Percentiles rank a stretch among this genome's conserved stretches.
These are phyloP conservation scores for Apamea crenata DNA, from an alignment of 2,888 invertebrate species.

Conservation along the genomic window DNA sequence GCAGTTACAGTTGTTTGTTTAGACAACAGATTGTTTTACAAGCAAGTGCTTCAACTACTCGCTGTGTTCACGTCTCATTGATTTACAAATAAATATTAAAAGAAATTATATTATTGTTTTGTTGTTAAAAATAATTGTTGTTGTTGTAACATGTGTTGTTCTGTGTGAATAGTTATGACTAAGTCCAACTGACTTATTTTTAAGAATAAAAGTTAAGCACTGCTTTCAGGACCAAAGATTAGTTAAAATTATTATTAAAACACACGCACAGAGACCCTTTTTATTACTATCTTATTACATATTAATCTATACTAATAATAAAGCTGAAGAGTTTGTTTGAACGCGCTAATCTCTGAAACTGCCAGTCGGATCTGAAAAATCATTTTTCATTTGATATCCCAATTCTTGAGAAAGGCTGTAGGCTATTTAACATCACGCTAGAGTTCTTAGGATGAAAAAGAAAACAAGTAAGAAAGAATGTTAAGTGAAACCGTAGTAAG, in stretches of 20 bases:
- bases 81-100: constrained; percentile 32
- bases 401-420: too few species aligned
- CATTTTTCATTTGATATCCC: too few species aligned
- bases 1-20: constrained; percentile 79
- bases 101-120: neutral
- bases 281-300: neutral
- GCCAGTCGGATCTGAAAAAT: too few species aligned
- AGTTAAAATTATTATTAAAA: neutral
- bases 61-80: constrained; percentile 65
- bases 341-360: too few species aligned
- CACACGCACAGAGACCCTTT: neutral
- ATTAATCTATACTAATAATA: too few species aligned
- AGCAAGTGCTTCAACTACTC: constrained; percentile 63
- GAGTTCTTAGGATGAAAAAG: too few species aligned
- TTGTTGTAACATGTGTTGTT: neutral
- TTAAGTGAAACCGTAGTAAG: too few species aligned
- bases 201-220: neutral
- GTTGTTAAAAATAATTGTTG: constrained; percentile 7
- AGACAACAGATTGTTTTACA: constrained; percentile 82
- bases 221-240: neutral
- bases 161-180: neutral
- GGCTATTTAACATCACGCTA: too few species aligned
- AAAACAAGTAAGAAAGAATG: too few species aligned
- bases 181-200: neutral
- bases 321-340: too few species aligned